Evolutionary conservation across 2,888 invertebrate genomes (phyloP), one percentile per base, ranked within the genome.

Genomic region (Agriopis leucophaearia): DNA sequence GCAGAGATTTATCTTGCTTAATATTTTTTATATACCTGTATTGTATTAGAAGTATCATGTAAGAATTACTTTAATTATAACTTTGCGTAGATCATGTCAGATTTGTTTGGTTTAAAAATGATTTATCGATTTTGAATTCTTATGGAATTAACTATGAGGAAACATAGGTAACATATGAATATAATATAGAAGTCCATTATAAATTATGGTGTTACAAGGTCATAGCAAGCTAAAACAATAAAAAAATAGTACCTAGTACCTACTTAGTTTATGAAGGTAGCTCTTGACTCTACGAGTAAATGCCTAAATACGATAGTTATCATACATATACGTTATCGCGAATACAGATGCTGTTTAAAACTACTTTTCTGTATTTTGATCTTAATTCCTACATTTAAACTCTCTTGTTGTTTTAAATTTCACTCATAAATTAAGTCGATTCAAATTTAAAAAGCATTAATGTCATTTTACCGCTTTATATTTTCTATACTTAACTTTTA

Each of bases 1-100:
- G 45, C 72, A 70, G 55, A 68, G 64, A 69, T 66, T 57, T 54
- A 47, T 63, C 47, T 64, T 64, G 59, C 68, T 27, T 64, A 63
- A 52, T 9, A n/a, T 52, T 62, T 66, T 59, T 58, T 42, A 42
- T 13, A 0, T 55, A 42, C 6, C 1, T 42, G 7, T 15, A 45
- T 45, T 13, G 8, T 45, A 44, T 42, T 38, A 10, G 16, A 38
- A 36, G n/a, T 35, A 8, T 35, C 48, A 35, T 63, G 60, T 64
- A 64, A 64, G 60, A 64, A 64, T 61, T 55, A 68, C 60, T 45
- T 51, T 61, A 64, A 69, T 69, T 69, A 58, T 44, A 64, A 38
- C 44, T 47, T 56, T 55, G 67, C 59, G 18, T 36, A 52, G 68
- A 64, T 68, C 60, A 56, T 56, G 68, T 56, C 68, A 56, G 64